Evolutionary conservation across 2,888 invertebrate species (phyloP), one percentile per base, ranked within the genome.

Genomic region (Altica lythri): DNA sequence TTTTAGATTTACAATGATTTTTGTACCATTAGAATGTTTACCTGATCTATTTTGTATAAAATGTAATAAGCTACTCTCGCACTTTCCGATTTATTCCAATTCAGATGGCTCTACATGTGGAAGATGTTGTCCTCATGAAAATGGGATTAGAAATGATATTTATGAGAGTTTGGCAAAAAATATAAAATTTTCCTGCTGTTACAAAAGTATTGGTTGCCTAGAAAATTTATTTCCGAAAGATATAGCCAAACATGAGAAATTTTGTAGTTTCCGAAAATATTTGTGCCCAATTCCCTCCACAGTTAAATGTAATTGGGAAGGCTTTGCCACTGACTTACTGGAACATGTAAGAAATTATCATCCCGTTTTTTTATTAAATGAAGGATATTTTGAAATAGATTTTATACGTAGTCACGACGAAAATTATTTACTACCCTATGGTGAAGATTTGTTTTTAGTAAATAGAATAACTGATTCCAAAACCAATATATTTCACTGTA

Each of bases 261-360:
- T 42, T 9, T 74, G 74, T 51, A 29, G 13, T 3, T 71, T 64
- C 46, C 63, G 60, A 59, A 60, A 54, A 14, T 69, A 67, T 48
- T 42, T 65, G 8, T 75, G 73, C 13, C 64, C 64, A 5, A 52
- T 50, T 5, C 53, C 34, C 44, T 17, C 38, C 8, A 50, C 49
- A 14, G 34, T 52, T 18, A 50, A 52, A 12, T 75, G 74, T 55
- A 46, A 61, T 2, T 74, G 72, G 73, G 56, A 65, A 35, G 73
- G 74, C 16, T 51, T 52, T 19, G 18, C 57, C 2, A 52, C 47
- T 14, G 68, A 70, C 18, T 42, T 73, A 1, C 53, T 65, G 32
- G 62, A 66, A 4, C 75, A 75, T 63, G 72, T 67, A 52, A 65
- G 69, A 55, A 53, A 61, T 0, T 51, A 59, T 19, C 75, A 75